Conservation (phyloP, 2,113 vertebrate genomes). For the Callithrix jacchus region DNA sequence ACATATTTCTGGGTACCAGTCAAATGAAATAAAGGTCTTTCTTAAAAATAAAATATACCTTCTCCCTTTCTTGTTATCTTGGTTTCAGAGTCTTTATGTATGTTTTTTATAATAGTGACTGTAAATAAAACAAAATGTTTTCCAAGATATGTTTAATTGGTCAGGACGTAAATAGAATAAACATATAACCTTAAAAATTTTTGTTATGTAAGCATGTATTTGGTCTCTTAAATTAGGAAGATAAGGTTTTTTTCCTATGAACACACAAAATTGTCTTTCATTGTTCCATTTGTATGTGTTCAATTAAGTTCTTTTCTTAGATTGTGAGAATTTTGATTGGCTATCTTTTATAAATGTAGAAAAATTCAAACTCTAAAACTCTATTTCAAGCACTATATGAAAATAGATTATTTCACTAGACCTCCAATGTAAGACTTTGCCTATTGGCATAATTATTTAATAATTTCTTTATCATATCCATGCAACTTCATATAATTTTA, state of each 20-base stretch:
- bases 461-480: not conserved
- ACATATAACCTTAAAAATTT: not conserved
- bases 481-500: not conserved
- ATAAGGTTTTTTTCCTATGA: not conserved
- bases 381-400: not conserved
- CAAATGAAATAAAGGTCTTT: not conserved
- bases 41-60: not conserved
- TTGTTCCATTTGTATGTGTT: not conserved
- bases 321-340: not conserved
- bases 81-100: not conserved
- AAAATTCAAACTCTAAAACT: not conserved
- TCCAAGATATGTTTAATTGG: not conserved
- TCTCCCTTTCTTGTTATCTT: not conserved
- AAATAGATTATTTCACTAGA: not conserved
- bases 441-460: not conserved
- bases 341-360: not conserved
- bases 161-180: not conserved
- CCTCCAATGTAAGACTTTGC: not conserved
- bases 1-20: not conserved
- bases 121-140: not conserved
- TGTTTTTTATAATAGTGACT: not conserved
- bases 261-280: not conserved
- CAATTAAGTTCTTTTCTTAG: not conserved
- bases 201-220: not conserved
- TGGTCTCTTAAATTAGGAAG: not conserved